A percentile compares a stretch with the other conserved stretches of the same genome.
Conservation (phyloP, 2,888 invertebrate species). For the Cataglyphis livida region DNA sequence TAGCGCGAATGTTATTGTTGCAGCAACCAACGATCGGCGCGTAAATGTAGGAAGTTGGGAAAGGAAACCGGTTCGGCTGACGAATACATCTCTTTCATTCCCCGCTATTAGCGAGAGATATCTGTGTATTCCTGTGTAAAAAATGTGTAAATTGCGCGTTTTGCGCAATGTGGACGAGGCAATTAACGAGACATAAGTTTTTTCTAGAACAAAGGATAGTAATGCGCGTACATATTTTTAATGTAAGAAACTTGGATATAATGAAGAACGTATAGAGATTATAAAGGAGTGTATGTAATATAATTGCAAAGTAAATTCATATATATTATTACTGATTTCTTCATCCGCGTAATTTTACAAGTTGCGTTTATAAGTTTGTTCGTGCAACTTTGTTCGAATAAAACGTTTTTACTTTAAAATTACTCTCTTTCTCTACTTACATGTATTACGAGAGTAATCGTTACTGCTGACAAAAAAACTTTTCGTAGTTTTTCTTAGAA, state of each 20-base stretch:
- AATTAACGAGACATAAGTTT: slow-evolving; percentile 38
- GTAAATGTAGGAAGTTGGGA: slow-evolving; percentile 36
- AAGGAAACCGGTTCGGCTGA: slow-evolving; percentile 41
- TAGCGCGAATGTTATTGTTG: slow-evolving; percentile 42
- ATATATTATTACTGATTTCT: slow-evolving; percentile 14
- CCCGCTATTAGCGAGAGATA: slow-evolving; percentile 19
- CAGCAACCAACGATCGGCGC: slow-evolving; percentile 34
- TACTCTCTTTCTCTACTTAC: slow-evolving; percentile 21
- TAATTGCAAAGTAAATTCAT: not conserved
- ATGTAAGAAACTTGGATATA: slow-evolving; percentile 22
- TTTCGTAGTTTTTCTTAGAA: slow-evolving; percentile 33
- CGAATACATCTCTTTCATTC: slow-evolving; percentile 28
- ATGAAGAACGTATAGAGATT: not conserved
- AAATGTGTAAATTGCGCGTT: not conserved
- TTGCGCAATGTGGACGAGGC: not conserved
- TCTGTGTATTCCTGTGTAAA: slow-evolving; percentile 11
- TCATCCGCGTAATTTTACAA: slow-evolving; percentile 26
- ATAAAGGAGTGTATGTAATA: slow-evolving; percentile 17
- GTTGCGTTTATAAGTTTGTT: slow-evolving; percentile 30
- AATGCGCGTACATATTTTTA: slow-evolving; percentile 24
- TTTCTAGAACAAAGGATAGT: not conserved
- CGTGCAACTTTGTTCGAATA: slow-evolving; percentile 32
- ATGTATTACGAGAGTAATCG: slow-evolving; percentile 71
- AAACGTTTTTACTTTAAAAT: slow-evolving; percentile 48
- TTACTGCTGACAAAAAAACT: slow-evolving; percentile 69